Evolutionary conservation across 2,797 vertebrate species (phyloP), one percentile per base, ranked within the genome.

Genomic region (Loriculus beryllinus): DNA sequence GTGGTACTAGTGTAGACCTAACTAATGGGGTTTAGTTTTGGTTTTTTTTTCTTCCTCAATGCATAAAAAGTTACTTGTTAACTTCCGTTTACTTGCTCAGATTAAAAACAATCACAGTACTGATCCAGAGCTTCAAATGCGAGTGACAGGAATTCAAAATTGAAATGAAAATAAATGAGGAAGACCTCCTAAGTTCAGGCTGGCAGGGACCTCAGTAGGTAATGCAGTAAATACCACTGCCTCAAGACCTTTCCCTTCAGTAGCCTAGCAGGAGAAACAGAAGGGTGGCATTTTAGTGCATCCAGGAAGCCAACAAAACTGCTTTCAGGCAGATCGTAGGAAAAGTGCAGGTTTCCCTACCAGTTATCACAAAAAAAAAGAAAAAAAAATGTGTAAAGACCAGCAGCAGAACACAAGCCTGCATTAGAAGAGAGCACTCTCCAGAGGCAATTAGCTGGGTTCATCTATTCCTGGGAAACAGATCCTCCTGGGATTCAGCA

Each of bases 1-100:
- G 20, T 6, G 3, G 19, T 29, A 11, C 47, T 69, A 52, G 14
- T 0, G 0, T n/a, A 70, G 59, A 74, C 15, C 29, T 72, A 13
- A 47, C 3, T 60, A 31, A 39, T n/a, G 14, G 3, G 5, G 63
- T 69, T 52, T n/a, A 22, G 74, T 63, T 70, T n/a, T 22, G 0
- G 16, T 31, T 12, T 6, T 39, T 68, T 85, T 65, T 65, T 63
- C 67, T 35, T 22, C 0, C 21, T 31, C 10, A 37, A 5, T 7
- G 4, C 35, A 39, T 67, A 43, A 64, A 43, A 82, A 57, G 14
- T 40, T 47, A 75, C 26, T 64, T 5, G 3, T 28, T 52, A 40
- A 42, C 17, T 54, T 65, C 51, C 7, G 9, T 70, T 71, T 72
- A 39, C 76, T 69, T 83, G 21, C 69, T 79, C 65, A 63, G 33